Base-by-base conservation (phyloP, 1,140 invertebrate species). In the Pristionchus pacificus region DNA sequence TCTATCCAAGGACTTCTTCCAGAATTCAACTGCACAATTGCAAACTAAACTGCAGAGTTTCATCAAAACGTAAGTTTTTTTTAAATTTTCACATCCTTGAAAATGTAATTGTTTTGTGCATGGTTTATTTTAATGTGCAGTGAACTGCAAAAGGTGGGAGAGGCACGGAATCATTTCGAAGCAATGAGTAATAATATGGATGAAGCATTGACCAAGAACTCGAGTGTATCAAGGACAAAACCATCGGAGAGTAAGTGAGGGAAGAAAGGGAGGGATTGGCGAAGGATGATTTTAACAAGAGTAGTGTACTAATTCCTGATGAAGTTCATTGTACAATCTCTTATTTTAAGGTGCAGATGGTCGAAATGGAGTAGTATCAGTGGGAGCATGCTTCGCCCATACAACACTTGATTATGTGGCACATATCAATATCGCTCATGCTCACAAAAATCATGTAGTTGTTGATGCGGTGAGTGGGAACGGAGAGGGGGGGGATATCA, bases 331-430 rank as follows among this genome's bases (percentile, higher is more conserved):
- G n/a, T n/a, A 57, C 14, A 14, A 14, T 57, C n/a, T 14, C 55
- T 25, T 60, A 30, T 27, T 60, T 30, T 3, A 27, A 60, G 29
- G n/a, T 30, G 29, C 60, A 60, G 60, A 24, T 3, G 60, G n/a
- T 6, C 6, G 60, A 24, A 27, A 59, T 38, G 24, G 3, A 10
- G 28, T 14, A 13, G 13, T 49, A 31, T 68, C 31, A 57, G 71
- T 84, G 30, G 81, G 81, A 19, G 81, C 82, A 2, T 80, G 77
- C 60, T 83, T 83, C 58, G 82, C 83, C 2, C 83, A 84, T 61
- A 84, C 76, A 0, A 67, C 77, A 14, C 75, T 82, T 13, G 81
- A 83, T 68, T 83, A 83, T 73, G 82, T 83, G 29, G 80, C 82
- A 49, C 76, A 78, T 49, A 77, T 83, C 10, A 81, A 83, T 59